phyloP scores from a whole-genome alignment of 2,888 invertebrate genomes.

The Sminthurides aquaticus region DNA sequence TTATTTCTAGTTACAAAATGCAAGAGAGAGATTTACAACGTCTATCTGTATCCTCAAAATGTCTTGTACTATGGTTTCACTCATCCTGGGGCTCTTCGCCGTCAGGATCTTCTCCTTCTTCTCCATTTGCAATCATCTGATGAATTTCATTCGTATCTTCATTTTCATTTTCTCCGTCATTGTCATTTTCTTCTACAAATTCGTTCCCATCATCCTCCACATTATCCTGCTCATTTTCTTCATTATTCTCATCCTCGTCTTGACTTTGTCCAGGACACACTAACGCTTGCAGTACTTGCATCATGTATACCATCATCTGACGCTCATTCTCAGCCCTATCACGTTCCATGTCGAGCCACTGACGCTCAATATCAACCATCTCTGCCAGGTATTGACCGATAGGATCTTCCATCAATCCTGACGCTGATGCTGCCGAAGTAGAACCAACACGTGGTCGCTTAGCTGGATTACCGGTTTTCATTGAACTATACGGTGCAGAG shows the following conservation, averaged over 20 bases:
- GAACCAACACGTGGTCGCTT: constrained; percentile 39
- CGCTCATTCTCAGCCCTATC: constrained; percentile 42
- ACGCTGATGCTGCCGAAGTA: constrained; percentile 17
- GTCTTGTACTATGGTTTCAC: constrained; percentile 2
- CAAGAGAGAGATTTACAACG: no score
- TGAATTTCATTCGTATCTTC: constrained; percentile 6
- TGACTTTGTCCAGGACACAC: constrained; percentile 37
- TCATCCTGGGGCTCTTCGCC: constrained; percentile 11
- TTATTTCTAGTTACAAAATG: not conserved
- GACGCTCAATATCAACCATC: constrained; percentile 42
- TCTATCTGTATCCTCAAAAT: not conserved
- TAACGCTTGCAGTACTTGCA: constrained; percentile 43
- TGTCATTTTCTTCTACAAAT: constrained; percentile 21
- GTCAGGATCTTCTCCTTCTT: constrained; percentile 11
- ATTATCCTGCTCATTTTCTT: constrained; percentile 26
- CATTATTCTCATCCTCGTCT: constrained; percentile 36
- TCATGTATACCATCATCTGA: constrained; percentile 42
- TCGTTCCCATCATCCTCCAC: constrained; percentile 29
- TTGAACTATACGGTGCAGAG: constrained; percentile 29
- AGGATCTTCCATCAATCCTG: constrained; percentile 35
- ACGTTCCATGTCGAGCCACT: constrained; percentile 42
- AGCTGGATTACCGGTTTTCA: constrained; percentile 31
- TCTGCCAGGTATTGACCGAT: constrained; percentile 40
- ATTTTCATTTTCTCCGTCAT: constrained; percentile 20
- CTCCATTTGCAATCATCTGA: constrained; percentile 1